Base-by-base conservation (phyloP, 2,888 invertebrate genomes). In the Stenchaetothrips biformis region DNA sequence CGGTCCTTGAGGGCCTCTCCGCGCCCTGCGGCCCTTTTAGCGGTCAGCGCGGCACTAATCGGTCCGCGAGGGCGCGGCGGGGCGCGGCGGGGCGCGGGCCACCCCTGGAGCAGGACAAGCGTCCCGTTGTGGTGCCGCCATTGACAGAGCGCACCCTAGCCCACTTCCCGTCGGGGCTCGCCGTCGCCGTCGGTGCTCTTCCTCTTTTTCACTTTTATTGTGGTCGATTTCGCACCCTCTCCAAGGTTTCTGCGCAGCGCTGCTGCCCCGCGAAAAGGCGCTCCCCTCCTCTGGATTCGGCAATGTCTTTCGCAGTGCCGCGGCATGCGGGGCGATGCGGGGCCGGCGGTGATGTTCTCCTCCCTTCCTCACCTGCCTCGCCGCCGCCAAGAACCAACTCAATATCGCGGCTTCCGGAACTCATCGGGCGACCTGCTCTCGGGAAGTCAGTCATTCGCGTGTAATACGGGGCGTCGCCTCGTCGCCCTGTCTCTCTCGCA, bases 161-260 rank as follows among this genome's bases (percentile, higher is more conserved):
- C 67, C 67, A 74, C 67, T 74, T 74, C 67, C 67, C 67, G n/a
- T 16, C 67, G 21, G n/a, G 9, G 67, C 67, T 37, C 37, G 37
- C 37, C 37, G 37, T 21, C n/a, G 7, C 11, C n/a, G 2, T 9
- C 67, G 18, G 21, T 21, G n/a, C 9, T 67, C 53, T 53, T 53
- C 53, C 53, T 53, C 53, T 53, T 53, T 53, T 7, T 9, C 67
- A n/a, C 67, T 74, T 74, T 74, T 74, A 74, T 74, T 74, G 67
- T 74, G 67, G 67, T 25, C 11, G 67, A 74, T 74, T 74, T 74
- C 25, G 67, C 67, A 74, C 67, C 67, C 67, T 74, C 67, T 74
- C 67, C n/a, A 74, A 74, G 67, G 21, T 74, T 25, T 74, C 67
- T 11, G 7, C 67, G 67, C 67, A 25, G 67, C 37, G 37, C 37